These are phyloP conservation scores for Pemphigus obesinymphae DNA, from an alignment of 1,140 invertebrate genomes.

Conservation along the genomic window DNA sequence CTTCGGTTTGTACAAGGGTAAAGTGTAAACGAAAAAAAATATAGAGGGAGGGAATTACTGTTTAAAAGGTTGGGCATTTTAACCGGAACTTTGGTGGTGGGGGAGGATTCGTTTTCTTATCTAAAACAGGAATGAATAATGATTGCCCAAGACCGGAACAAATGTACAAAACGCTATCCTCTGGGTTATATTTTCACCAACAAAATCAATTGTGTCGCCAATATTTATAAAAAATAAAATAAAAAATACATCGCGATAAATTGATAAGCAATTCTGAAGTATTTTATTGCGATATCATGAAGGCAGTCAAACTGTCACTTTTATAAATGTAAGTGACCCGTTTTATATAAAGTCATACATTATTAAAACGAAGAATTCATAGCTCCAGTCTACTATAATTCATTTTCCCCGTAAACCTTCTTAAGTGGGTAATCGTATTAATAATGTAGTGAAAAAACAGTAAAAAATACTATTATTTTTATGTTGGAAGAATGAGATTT, in stretches of 20 bases:
- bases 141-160: constrained; percentile 31
- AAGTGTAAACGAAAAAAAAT: not conserved
- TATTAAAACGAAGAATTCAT: not conserved
- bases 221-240: not conserved
- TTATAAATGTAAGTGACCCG: not conserved
- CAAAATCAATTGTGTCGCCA: constrained; percentile 15
- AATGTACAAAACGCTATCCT: constrained; percentile 14
- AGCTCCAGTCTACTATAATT: not conserved
- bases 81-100: constrained; percentile 15
- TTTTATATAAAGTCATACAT: not conserved
- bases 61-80: constrained; percentile 30
- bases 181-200: not conserved
- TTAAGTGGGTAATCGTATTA: not conserved
- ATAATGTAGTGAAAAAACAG: not conserved
- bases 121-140: constrained; percentile 33
- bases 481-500: not conserved
- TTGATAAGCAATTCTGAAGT: not conserved
- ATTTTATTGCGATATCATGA: not conserved
- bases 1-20: not conserved
- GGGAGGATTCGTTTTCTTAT: constrained; percentile 22
- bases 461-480: not conserved
- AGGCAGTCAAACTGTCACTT: not conserved
- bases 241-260: not conserved
- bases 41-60: not conserved
- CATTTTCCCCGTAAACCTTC: not conserved